Base-by-base conservation (phyloP, 2,888 invertebrate species). In the Herminia tarsipennalis region DNA sequence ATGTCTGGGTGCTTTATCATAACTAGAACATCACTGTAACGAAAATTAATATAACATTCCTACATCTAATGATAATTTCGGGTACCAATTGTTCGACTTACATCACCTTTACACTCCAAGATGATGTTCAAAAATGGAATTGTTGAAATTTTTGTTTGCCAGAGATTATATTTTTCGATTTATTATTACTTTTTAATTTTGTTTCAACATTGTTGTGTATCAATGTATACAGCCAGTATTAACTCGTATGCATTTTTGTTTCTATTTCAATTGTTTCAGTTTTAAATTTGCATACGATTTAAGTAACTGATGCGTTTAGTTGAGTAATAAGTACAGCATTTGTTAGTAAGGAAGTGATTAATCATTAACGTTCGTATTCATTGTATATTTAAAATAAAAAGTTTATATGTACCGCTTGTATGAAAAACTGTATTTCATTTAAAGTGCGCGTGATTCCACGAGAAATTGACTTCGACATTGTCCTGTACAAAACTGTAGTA, bases 121-220 rank as follows among this genome's bases (percentile, higher is more conserved):
- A 46, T 34, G 51, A 50, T 52, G 39, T 51, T 66, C 60, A 74
- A 55, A 76, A 73, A 81, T 80, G 81, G 82, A 85, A 85, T 88
- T 89, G 87, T 88, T 89, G 60, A 82, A 85, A 81, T 80, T 81
- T 83, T 73, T 81, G 73, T 82, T 84, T 79, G 69, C 71, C 83
- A 87, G 83, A 88, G 83, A 85, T 85, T 88, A 87, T 89, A 88
- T 90, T 89, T 89, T 89, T 88, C 78, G 88, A 89, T 83, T 85
- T 77, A 82, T 81, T 83, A 83, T 83, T 83, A 68, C 76, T 81
- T 80, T 81, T 76, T 83, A 78, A 58, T 63, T 74, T 68, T 66
- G 67, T 73, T 67, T 60, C 62, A 65, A 74, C 63, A 76, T 84
- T 86, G 84, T 87, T 87, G 81, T 86, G 35, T 53, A 53, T 48